phyloP scores from a whole-genome alignment of 2,113 vertebrate genomes.

The Hyaena hyaena region DNA sequence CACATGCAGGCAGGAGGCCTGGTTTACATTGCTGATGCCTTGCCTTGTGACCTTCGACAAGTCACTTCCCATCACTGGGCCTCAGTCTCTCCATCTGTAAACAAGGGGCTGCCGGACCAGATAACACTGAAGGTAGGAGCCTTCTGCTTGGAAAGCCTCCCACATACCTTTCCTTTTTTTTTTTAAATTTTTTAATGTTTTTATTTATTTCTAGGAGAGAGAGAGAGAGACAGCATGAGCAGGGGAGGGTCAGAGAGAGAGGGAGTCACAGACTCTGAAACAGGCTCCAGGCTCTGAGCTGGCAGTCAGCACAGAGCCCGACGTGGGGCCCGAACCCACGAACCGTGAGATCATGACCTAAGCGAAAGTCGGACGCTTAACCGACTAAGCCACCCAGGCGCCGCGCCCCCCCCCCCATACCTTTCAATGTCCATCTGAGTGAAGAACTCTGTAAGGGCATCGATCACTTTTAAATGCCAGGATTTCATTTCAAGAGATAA shows the following conservation, averaged over 20 bases:
- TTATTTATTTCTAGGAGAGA: no score
- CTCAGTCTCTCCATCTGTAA: background rate
- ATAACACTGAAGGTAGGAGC: background rate
- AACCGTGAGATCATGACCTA: no score
- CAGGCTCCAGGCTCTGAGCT: no score
- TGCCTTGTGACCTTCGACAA: background rate
- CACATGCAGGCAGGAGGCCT: background rate
- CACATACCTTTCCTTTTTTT: background rate
- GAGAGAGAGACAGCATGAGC: no score
- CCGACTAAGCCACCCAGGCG: no score
- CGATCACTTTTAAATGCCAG: background rate
- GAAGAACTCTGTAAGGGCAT: background rate
- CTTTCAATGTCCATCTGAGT: slow-evolving; percentile 23
- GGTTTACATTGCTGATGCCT: background rate
- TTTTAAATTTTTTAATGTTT: no score
- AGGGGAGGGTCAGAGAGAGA: no score
- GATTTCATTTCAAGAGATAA: background rate
- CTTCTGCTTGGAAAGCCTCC: background rate
- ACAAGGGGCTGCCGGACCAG: background rate
- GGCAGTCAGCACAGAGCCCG: no score
- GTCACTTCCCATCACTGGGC: background rate
- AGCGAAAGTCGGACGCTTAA: no score
- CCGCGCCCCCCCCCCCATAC: background rate
- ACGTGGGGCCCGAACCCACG: no score
- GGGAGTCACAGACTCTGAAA: no score